These are phyloP conservation scores for Phallusia fumigata DNA, from an alignment of 23 tunicate genomes.

Conservation along the genomic window DNA sequence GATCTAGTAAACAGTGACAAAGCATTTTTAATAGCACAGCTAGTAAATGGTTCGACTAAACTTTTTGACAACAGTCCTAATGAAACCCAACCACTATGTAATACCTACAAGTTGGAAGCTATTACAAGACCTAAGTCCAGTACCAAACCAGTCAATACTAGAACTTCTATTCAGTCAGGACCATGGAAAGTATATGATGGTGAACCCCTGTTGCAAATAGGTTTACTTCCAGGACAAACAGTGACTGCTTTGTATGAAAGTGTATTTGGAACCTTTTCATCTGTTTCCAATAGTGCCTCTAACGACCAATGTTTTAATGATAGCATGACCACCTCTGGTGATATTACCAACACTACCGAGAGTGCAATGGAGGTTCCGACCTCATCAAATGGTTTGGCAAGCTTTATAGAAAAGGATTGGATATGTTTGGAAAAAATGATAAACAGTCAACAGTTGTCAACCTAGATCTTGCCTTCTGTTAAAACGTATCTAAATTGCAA, in stretches of 20 bases:
- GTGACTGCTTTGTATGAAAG: background rate
- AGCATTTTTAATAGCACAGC: background rate
- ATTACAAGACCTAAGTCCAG: background rate
- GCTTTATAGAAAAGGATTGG: background rate
- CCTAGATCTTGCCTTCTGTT: too few species aligned
- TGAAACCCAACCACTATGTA: background rate
- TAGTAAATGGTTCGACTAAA: background rate
- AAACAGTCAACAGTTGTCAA: background rate
- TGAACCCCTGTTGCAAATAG: background rate
- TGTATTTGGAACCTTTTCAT: background rate
- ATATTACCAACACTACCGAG: too few species aligned
- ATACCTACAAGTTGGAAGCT: background rate
- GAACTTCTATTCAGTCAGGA: background rate
- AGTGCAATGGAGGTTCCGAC: too few species aligned
- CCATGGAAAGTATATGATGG: conserved; percentile 7
- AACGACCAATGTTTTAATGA: too few species aligned
- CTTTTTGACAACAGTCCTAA: background rate
- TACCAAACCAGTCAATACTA: background rate
- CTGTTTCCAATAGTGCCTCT: too few species aligned
- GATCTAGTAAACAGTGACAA: background rate
- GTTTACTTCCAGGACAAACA: background rate
- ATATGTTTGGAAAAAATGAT: background rate
- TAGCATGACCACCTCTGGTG: too few species aligned
- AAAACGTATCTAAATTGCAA: too few species aligned
- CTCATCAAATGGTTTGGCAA: background rate